These are phyloP conservation scores for Archivesica marissinica DNA, from an alignment of 1,140 invertebrate species.

Conservation along the genomic window DNA sequence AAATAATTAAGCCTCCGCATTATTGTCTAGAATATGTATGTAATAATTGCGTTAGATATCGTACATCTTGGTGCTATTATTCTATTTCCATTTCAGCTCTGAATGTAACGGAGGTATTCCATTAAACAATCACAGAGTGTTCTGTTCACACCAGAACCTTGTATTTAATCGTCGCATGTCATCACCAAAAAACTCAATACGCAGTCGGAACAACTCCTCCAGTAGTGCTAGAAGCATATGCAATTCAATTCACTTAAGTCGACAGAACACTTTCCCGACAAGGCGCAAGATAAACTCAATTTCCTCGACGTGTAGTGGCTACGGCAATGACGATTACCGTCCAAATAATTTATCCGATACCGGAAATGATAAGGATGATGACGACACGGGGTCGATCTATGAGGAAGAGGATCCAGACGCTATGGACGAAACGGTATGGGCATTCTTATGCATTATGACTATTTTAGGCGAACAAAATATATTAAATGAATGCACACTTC, in stretches of 20 bases:
- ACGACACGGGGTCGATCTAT: conserved; percentile 67
- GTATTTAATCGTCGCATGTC: conserved; percentile 84
- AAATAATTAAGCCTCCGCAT: too few species aligned
- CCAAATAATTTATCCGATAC: conserved; percentile 81
- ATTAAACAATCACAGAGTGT: conserved; percentile 83
- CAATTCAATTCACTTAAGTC: conserved; percentile 80
- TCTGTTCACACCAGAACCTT: conserved; percentile 85
- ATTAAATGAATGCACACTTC: too few species aligned
- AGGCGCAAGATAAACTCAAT: conserved; percentile 76
- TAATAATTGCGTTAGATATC: too few species aligned
- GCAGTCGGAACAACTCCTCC: conserved; percentile 81
- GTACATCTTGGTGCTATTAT: background rate
- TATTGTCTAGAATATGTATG: too few species aligned
- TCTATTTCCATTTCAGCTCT: conserved; percentile 79
- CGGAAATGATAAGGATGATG: conserved; percentile 55
- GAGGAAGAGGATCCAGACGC: conserved; percentile 81
- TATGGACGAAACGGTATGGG: conserved; percentile 84
- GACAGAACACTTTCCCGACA: conserved; percentile 83
- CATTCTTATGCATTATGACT: too few species aligned
- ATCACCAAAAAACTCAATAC: conserved; percentile 89
- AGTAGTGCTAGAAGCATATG: conserved; percentile 78
- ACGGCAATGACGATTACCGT: conserved; percentile 82
- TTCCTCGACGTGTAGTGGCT: conserved; percentile 74
- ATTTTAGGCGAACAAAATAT: too few species aligned
- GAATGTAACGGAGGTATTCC: conserved; percentile 89